A percentile compares a stretch with the other conserved stretches of the same genome.
Conservation (phyloP, 2,888 invertebrate species). For the Craniophora ligustri region DNA sequence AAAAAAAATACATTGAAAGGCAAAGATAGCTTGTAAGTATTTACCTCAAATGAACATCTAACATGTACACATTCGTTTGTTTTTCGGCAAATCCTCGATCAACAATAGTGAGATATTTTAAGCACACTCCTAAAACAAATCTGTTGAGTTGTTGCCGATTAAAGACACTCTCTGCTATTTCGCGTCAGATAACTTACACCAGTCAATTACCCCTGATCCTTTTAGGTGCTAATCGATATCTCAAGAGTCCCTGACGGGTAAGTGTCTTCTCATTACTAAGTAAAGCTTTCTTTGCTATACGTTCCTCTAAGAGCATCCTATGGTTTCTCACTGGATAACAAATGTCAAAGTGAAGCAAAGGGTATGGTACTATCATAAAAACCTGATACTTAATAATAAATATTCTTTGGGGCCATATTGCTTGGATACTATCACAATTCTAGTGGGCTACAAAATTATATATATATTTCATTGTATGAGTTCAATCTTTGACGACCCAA, state of each 20-base stretch:
- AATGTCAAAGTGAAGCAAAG: background rate
- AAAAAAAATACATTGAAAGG: no score
- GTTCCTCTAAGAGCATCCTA: background rate
- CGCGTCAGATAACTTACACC: constrained; percentile 34
- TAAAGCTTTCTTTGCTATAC: constrained; percentile 3
- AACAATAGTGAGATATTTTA: constrained; percentile 5
- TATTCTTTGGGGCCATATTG: no score
- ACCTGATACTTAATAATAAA: no score
- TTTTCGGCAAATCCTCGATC: background rate
- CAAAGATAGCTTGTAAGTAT: no score
- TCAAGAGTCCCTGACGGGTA: constrained; percentile 28
- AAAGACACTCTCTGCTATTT: constrained; percentile 26
- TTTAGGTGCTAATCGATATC: constrained; percentile 48
- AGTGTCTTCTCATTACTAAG: constrained; percentile 28
- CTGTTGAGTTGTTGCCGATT: constrained; percentile 25
- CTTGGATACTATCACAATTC: no score
- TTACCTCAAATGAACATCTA: no score
- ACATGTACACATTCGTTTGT: background rate
- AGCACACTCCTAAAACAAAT: constrained; percentile 19
- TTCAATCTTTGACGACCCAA: no score
- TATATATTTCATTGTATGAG: no score
- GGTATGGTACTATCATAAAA: background rate
- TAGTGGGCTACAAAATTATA: no score
- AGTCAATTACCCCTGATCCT: constrained; percentile 48
- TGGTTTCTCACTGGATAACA: background rate